Base-by-base conservation (phyloP, 2,113 vertebrate genomes). In the Tamias sibiricus region DNA sequence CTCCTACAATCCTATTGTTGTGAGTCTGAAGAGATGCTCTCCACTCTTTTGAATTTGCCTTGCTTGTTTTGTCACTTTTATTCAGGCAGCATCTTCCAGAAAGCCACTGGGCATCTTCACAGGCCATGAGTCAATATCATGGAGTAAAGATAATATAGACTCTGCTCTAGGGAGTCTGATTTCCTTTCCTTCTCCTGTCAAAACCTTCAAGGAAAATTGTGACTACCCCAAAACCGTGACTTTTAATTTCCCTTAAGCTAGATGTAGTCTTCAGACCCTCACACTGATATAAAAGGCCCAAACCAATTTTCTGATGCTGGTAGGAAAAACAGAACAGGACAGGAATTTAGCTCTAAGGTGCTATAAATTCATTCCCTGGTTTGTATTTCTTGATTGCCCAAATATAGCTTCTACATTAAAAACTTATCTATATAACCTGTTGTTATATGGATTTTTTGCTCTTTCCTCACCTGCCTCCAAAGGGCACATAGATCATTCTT, bases 241-340 rank as follows among this genome's bases (percentile, higher is more conserved):
- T 95, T 95, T 85, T 82, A 85, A 97, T 95, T 93, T 97, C 72
- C 86, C 68, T 80, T 84, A 84, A 93, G 86, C 37, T 85, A 75
- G 66, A 91, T 54, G 68, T 52, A 52, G n/a, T 37, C 22, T 87
- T 94, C 54, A 79, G 74, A 74, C 19, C 11, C 22, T 92, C 32
- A 72, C 24, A 40, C 57, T 30, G 30, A 94, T 30, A 4, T 47
- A 87, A 88, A 90, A 94, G 13, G n/a, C 64, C 54, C 77, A 92
- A 83, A 66, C 5, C 35, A 52, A 79, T 66, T 90, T 89, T 80
- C 57, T 77, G 22, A 91, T 32, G 26, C 54, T 37, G 49, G 4
- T 13, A 47, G 71, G 75, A 71, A 77, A 54, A 42, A 13, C 22
- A 42, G 17, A 69, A 83, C 8, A 64, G 49, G 66, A 75, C n/a